phyloP scores from a whole-genome alignment of 2,113 vertebrate species.

The Lepus timidus region DNA sequence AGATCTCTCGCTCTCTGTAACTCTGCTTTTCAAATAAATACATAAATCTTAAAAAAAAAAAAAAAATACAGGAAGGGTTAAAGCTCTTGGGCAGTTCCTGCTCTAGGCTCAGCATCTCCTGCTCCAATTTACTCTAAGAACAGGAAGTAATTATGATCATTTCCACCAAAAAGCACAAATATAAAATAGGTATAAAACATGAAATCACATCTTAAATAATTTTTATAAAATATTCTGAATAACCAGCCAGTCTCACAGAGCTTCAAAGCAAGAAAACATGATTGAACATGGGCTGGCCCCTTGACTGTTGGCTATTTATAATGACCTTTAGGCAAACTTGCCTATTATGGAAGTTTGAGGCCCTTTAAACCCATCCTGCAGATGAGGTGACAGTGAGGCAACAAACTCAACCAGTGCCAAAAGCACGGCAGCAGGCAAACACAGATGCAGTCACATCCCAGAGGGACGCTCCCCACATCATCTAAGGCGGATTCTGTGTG shows the following conservation, averaged over 20 bases:
- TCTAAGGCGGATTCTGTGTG: background rate
- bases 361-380: background rate
- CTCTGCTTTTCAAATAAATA: no score
- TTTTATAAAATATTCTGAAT: background rate
- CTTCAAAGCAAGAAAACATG: slow-evolving; percentile 21
- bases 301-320: slow-evolving; percentile 31
- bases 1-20: no score
- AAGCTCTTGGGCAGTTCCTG: background rate
- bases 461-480: background rate
- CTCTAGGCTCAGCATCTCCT: background rate
- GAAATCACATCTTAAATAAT: background rate
- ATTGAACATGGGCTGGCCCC: background rate
- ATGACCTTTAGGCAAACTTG: background rate
- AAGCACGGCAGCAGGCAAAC: background rate
- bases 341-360: background rate
- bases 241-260: slow-evolving; percentile 12
- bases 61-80: background rate
- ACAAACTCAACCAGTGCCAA: background rate
- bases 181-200: background rate
- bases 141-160: background rate
- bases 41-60: no score
- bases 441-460: background rate
- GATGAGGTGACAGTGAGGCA: slow-evolving; percentile 19
- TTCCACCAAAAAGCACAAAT: background rate
- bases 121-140: background rate